Conservation (phyloP, 2,888 invertebrate genomes). For the Drosophila formosana region DNA sequence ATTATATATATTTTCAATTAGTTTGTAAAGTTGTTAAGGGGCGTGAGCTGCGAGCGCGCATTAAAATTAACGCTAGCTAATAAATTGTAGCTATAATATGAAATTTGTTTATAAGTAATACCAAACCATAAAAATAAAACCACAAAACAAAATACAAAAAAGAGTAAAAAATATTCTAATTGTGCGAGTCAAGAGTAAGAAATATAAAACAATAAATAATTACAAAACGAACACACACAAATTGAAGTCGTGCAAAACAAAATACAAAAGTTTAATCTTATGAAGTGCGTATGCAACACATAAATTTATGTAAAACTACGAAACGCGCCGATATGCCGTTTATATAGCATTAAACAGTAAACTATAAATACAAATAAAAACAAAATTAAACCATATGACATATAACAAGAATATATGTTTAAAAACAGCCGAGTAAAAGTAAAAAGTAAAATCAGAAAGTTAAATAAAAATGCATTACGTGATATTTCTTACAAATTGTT, state of each 20-base stretch:
- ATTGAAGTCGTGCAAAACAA: conserved; percentile 38
- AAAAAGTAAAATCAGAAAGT: conserved; percentile 49
- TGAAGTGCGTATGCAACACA: conserved; percentile 53
- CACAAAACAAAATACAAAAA: conserved; percentile 24
- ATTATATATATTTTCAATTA: conserved; percentile 48
- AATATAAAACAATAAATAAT: conserved; percentile 16
- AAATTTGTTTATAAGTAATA: conserved; percentile 80
- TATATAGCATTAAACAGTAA: conserved; percentile 42
- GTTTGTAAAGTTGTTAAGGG: conserved; percentile 56
- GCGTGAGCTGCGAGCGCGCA: conserved; percentile 60
- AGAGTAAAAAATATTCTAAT: conserved; percentile 44
- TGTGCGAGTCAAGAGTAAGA: conserved; percentile 57
- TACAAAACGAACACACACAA: conserved; percentile 5
- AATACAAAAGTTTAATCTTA: conserved; percentile 66
- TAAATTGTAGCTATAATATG: conserved; percentile 79
- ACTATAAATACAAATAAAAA: conserved; percentile 27
- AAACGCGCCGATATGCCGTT: conserved; percentile 35
- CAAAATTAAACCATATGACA: conserved; percentile 11
- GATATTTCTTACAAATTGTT: conserved; percentile 77
- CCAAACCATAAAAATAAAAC: conserved; percentile 63
- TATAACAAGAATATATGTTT: conserved; percentile 38
- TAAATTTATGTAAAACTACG: conserved; percentile 54
- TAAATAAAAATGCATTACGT: conserved; percentile 78
- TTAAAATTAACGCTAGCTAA: conserved; percentile 77
- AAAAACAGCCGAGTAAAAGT: conserved; percentile 39